phyloP scores from a whole-genome alignment of 2,797 vertebrate genomes.

The Clarias laeviceps region DNA sequence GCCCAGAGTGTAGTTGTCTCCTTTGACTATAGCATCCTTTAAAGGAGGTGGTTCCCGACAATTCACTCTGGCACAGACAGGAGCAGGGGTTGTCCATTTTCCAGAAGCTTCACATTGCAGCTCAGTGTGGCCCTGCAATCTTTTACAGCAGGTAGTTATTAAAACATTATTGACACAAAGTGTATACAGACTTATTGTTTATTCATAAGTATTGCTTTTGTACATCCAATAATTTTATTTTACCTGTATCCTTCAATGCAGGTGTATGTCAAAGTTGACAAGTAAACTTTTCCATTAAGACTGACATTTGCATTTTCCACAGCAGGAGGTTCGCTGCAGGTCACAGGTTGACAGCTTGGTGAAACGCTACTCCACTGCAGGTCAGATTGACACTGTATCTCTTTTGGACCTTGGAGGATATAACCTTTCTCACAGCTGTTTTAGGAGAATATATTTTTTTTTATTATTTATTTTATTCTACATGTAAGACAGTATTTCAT shows the following conservation, averaged over 20 bases:
- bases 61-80: constrained; percentile 79
- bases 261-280: constrained; percentile 82
- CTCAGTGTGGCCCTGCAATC: constrained; percentile 85
- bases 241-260: constrained; percentile 93
- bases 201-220: not conserved
- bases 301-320: constrained; percentile 80
- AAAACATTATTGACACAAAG: not conserved
- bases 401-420: constrained; percentile 78
- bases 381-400: constrained; percentile 83
- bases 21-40: constrained; percentile 78
- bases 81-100: constrained; percentile 83
- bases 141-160: constrained; percentile 71
- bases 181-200: not conserved
- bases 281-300: constrained; percentile 79
- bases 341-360: constrained; percentile 84
- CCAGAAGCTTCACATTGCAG: constrained; percentile 85
- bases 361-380: constrained; percentile 83
- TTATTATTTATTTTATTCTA: not conserved
- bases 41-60: constrained; percentile 85
- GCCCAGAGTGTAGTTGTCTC: constrained; percentile 86
- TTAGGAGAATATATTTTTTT: not conserved
- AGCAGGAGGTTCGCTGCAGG: constrained; percentile 77
- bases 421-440: constrained; percentile 87
- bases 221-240: constrained; percentile 34
- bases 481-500: not conserved